Percentiles rank a stretch among this genome's conserved stretches.
Evolutionary conservation across 2,113 vertebrate species (phyloP).

Genomic region (Syngnathoides biaculeatus): DNA sequence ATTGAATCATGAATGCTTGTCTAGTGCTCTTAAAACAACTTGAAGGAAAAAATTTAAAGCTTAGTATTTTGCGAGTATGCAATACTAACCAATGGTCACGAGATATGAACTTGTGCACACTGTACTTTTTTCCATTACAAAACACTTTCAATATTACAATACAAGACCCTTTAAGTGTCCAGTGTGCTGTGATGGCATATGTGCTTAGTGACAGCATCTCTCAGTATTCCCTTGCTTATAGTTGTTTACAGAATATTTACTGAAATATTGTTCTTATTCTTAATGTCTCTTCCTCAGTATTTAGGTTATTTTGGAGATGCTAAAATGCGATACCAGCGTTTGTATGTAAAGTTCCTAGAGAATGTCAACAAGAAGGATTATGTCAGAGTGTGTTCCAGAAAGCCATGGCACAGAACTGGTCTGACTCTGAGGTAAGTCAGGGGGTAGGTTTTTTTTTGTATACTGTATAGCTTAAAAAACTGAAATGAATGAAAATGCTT

Average conservation of each 20-base stretch:
- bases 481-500: neutral
- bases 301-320: constrained; percentile 87
- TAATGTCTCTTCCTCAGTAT: constrained; percentile 66
- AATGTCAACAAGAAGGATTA: constrained; percentile 90
- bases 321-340: constrained; percentile 84
- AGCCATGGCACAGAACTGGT: constrained; percentile 81
- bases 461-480: neutral
- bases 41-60: neutral
- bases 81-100: no score
- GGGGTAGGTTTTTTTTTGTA: neutral
- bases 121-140: neutral
- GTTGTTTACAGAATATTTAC: neutral
- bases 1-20: neutral
- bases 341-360: constrained; percentile 87
- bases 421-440: constrained; percentile 73
- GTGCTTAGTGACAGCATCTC: neutral
- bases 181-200: neutral
- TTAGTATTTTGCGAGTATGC: no score
- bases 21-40: neutral
- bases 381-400: constrained; percentile 81
- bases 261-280: neutral
- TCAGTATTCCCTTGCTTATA: neutral
- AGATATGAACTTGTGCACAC: no score
- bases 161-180: neutral
- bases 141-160: neutral